Evolutionary conservation across 1,140 invertebrate species (phyloP), one percentile per base, ranked within the genome.

Genomic region (Dolichoris vasculosae): DNA sequence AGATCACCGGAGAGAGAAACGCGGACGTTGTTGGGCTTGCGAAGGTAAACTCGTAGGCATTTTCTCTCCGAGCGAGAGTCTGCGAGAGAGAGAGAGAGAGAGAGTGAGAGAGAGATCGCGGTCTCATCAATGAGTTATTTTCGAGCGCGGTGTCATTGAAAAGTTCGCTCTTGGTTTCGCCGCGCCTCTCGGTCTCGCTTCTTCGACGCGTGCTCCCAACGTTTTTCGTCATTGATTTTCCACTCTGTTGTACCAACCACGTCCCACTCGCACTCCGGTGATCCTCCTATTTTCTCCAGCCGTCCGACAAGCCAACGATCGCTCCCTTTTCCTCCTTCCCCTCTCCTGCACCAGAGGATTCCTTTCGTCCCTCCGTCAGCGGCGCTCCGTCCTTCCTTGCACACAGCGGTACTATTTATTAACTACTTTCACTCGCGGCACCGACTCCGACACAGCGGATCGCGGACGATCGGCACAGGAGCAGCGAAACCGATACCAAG

Each of bases 371-470:
- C 15, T 51, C 11, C 20, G 11, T 9, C 48, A 51, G 48, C 48
- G 48, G 48, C 48, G 48, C 48, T 59, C 55, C 23, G 23, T 59
- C 55, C 23, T 59, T 43, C 69, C 38, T 43, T 40, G 69, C 69
- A 73, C 69, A 73, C 67, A 71, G 13, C 32, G 63, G 32, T 71
- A 26, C 3, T n/a, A n/a, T n/a, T n/a, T n/a, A n/a, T 20, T 40
- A 71, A 71, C 69, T 43, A 43, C 69, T 73, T 73, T 73, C 69
- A 73, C 69, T 73, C 69, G 69, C 69, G 69, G 38, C 69, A 73
- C 30, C 35, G 20, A n/a, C 7, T 73, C 69, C 23, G 26, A 23
- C 69, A 40, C 69, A 73, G 13, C 55, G 7, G 26, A 23, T 59
- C 23, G 4, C 20, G 51, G 51, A 17, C 48, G 20, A 51, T 51